phyloP scores from a whole-genome alignment of 1,140 invertebrate species.

The Orius insidiosus region DNA sequence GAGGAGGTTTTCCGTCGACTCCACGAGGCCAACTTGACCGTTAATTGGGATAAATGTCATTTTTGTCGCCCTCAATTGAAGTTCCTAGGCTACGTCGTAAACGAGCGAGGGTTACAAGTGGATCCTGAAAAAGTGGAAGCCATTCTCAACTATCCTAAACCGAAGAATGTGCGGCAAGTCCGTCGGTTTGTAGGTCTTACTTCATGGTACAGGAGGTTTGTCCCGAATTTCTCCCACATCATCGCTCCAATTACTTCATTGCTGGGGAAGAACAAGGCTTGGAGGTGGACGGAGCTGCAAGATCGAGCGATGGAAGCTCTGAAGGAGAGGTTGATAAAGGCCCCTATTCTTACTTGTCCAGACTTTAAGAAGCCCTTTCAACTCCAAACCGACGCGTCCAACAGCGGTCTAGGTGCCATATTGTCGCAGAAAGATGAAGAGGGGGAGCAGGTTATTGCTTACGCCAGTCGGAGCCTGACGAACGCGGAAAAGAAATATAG shows the following conservation, averaged over 20 bases:
- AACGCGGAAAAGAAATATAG: slow-evolving; percentile 26
- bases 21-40: neutral
- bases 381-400: slow-evolving; percentile 22
- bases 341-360: slow-evolving; percentile 19
- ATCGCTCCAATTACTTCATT: slow-evolving; percentile 20
- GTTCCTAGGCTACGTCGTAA: neutral
- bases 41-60: slow-evolving; percentile 15
- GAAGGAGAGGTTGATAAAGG: slow-evolving; percentile 18
- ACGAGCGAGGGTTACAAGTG: neutral
- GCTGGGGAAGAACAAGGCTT: neutral
- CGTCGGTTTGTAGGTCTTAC: slow-evolving; percentile 21
- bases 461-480: slow-evolving; percentile 26
- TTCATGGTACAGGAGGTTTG: slow-evolving; percentile 23
- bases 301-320: slow-evolving; percentile 19
- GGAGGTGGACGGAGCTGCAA: slow-evolving; percentile 1
- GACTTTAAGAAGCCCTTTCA: slow-evolving; percentile 20
- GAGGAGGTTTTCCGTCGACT: neutral
- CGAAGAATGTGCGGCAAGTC: slow-evolving; percentile 18
- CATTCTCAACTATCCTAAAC: slow-evolving; percentile 21
- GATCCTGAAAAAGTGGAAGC: slow-evolving; percentile 18
- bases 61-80: slow-evolving; percentile 24
- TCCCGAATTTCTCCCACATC: slow-evolving; percentile 21
- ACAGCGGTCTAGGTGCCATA: slow-evolving; percentile 20
- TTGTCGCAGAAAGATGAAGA: slow-evolving; percentile 20
- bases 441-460: slow-evolving; percentile 23